phyloP scores from a whole-genome alignment of 2,797 vertebrate genomes.

The Lutjanus argentimaculatus region DNA sequence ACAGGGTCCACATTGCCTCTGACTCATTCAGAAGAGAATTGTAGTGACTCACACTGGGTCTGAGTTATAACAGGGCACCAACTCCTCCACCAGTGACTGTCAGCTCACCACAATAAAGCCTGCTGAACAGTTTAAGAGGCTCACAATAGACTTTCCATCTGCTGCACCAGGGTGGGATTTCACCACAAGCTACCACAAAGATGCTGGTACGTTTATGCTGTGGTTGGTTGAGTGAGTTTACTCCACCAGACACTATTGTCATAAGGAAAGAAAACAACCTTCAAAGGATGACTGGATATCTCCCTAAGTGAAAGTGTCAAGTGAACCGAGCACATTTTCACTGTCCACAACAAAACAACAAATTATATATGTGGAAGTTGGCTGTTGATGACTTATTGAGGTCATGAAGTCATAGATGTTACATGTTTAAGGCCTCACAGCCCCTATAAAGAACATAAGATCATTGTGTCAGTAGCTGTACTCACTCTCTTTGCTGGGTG shows the following conservation, averaged over 20 bases:
- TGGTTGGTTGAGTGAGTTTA: constrained; percentile 15
- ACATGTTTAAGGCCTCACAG: background rate
- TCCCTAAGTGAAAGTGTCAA: background rate
- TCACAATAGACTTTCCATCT: background rate
- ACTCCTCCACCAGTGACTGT: constrained; percentile 7
- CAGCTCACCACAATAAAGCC: constrained; percentile 18
- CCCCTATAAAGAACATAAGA: background rate
- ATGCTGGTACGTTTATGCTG: background rate
- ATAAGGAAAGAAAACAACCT: background rate
- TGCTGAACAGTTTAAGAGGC: background rate
- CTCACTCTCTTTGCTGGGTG: constrained; percentile 87
- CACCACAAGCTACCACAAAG: constrained; percentile 32
- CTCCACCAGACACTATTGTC: background rate
- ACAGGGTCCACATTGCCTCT: background rate
- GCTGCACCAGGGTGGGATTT: background rate
- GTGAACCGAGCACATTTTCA: background rate
- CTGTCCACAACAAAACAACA: background rate
- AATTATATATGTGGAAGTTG: background rate
- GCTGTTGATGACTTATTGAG: background rate
- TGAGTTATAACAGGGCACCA: background rate
- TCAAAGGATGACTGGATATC: background rate
- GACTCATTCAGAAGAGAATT: background rate
- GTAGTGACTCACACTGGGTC: background rate
- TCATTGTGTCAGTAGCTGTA: constrained; percentile 19
- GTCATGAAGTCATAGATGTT: background rate